A percentile compares a stretch with the other conserved stretches of the same genome.
phyloP scores from a whole-genome alignment of 2,888 invertebrate species.

The Tromatobia lineatoria region DNA sequence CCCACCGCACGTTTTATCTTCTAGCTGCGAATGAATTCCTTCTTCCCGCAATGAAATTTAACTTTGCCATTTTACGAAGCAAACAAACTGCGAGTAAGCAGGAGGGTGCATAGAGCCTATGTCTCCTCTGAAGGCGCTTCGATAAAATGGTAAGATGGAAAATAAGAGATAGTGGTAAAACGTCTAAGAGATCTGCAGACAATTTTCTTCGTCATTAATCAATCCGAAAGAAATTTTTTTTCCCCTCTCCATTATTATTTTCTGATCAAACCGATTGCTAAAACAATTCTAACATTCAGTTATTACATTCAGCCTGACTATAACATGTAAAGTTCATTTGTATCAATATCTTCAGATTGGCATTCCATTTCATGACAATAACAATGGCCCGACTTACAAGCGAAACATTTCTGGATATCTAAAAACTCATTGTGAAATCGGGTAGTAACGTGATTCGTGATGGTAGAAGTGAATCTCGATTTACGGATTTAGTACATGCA shows the following conservation, averaged over 20 bases:
- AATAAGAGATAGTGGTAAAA: conserved; percentile 20
- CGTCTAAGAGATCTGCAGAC: conserved; percentile 6
- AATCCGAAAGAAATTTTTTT: neutral
- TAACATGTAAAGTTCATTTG: neutral
- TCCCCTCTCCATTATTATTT: neutral
- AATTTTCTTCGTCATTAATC: conserved; percentile 51
- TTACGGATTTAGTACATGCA: conserved; percentile 9
- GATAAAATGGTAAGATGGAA: conserved; percentile 26
- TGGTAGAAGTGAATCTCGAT: neutral
- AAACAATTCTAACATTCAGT: neutral
- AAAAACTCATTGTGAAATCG: conserved; percentile 29
- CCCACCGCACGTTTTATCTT: conserved; percentile 10
- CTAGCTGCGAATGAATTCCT: conserved; percentile 55
- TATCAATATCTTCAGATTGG: neutral
- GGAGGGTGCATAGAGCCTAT: conserved; percentile 19
- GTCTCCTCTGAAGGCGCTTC: conserved; percentile 3
- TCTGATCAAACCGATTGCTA: neutral
- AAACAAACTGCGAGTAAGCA: conserved; percentile 61
- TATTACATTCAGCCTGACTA: neutral
- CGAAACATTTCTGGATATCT: neutral
- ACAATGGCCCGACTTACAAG: neutral
- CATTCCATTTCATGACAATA: neutral
- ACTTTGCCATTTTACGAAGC: conserved; percentile 54
- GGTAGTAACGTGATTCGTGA: neutral
- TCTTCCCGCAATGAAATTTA: conserved; percentile 54